Base-by-base conservation (phyloP, 2,888 invertebrate genomes). In the Drosophila nr. medialis region DNA sequence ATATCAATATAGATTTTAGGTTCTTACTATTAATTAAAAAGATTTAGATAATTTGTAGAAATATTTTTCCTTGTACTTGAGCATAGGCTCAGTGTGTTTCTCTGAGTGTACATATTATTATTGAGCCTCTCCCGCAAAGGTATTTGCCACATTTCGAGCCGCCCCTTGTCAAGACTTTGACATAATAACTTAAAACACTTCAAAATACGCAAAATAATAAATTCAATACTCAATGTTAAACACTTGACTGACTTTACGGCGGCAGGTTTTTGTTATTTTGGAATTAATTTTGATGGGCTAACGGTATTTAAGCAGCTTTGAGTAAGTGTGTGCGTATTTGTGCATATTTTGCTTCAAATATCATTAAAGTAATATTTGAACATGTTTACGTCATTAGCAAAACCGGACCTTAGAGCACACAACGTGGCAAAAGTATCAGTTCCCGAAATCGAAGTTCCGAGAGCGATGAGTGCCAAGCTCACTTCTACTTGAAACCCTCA, bases 371-470 rank as follows among this genome's bases (percentile, higher is more conserved):
- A 60, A 36, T 72, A 82, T 88, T 86, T 61, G 72, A 59, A 54
- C 56, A 65, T 70, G 74, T 70, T 89, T 86, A 89, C 90, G 90
- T 77, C 83, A 86, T 72, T 51, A 61, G 40, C 70, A 71, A 85
- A 90, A 90, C 85, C 85, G 85, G 85, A 85, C 89, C 88, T 83
- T 56, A 29, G 34, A 18, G n/a, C 24, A 49, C 40, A 56, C 42
- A 30, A 56, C 74, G 73, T 70, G 67, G 62, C 78, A 65, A 29
- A 21, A 32, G 51, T 79, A 58, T 55, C 67, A 55, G 55, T 58
- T 67, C 53, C n/a, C 36, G 11, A 48, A 27, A 13, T 38, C 15
- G 29, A 2, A 61, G 55, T 79, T 82, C 80, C 68, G 72, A 78
- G 66, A 62, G 48, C 55, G 42, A 59, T 69, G 58, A 88, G 54